Evolutionary conservation across 1,140 invertebrate species (phyloP).

Genomic region (Drosophila sechellia): DNA sequence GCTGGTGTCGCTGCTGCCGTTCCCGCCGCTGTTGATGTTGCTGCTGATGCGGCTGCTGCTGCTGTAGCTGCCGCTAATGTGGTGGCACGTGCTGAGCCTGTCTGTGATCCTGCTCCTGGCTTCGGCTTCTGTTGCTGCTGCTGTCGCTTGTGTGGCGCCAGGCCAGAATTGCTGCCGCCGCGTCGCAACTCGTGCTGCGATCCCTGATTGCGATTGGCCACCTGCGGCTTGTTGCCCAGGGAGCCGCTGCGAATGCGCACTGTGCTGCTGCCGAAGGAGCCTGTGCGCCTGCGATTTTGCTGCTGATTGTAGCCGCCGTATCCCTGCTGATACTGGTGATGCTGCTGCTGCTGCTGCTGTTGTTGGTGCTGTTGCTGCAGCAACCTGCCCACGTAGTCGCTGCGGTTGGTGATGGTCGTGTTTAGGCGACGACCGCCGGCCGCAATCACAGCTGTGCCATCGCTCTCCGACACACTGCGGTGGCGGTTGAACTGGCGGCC

Average conservation of each 20-base stretch:
- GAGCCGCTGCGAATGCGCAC: conserved; percentile 84
- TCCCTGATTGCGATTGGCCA: conserved; percentile 74
- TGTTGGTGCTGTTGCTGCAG: conserved; percentile 74
- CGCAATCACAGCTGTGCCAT: conserved; percentile 72
- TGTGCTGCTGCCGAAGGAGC: conserved; percentile 84
- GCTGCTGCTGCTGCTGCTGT: conserved; percentile 66
- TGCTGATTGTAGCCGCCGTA: conserved; percentile 63
- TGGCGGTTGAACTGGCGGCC: conserved; percentile 86
- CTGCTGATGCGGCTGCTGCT: conserved; percentile 16
- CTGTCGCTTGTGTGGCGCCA: conserved; percentile 64
- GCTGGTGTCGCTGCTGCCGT: conserved; percentile 27
- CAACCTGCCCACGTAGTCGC: conserved; percentile 80
- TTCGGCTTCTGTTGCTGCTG: conserved; percentile 55
- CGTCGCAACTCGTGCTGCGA: conserved; percentile 74
- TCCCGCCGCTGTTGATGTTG: conserved; percentile 6
- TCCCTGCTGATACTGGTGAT: conserved; percentile 53
- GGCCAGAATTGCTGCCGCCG: conserved; percentile 73
- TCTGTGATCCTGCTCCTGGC: conserved; percentile 41
- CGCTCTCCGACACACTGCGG: conserved; percentile 87
- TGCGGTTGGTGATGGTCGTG: conserved; percentile 82
- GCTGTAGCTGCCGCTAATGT: conserved; percentile 45
- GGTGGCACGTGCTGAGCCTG: conserved; percentile 40
- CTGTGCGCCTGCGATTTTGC: conserved; percentile 75
- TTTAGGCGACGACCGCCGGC: conserved; percentile 72
- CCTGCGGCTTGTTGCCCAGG: conserved; percentile 80